Percentiles rank a stretch among this genome's conserved stretches.
Evolutionary conservation across 1,140 invertebrate species (phyloP).

Genomic region (Achatina immaculata): DNA sequence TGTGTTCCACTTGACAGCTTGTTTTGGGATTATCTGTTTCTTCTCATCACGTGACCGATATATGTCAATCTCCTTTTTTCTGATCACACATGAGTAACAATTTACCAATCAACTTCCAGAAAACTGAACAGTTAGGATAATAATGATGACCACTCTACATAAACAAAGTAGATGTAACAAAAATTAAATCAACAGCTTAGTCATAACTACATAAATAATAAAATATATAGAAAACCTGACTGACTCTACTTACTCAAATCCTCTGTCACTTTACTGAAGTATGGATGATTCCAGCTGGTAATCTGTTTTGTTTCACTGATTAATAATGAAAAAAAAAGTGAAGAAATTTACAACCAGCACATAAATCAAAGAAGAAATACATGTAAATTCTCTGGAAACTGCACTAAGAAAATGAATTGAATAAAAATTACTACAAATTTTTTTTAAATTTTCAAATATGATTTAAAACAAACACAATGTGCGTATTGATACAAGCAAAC

Average conservation of each 20-base stretch:
- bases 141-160: background rate
- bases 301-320: background rate
- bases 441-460: background rate
- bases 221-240: background rate
- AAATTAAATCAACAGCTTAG: background rate
- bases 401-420: background rate
- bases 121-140: background rate
- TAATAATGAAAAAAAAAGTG: background rate
- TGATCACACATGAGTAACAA: background rate
- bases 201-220: background rate
- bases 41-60: no score
- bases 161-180: background rate
- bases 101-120: background rate
- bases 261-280: constrained; percentile 58
- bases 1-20: no score
- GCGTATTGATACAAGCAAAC: background rate
- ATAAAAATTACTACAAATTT: background rate
- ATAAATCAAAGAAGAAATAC: background rate
- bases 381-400: background rate
- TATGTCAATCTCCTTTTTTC: no score
- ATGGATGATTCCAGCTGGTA: constrained; percentile 69
- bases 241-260: constrained; percentile 53
- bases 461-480: background rate
- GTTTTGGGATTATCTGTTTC: no score
- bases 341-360: background rate